Base-by-base conservation (phyloP, 2,113 vertebrate species). In the Columbina picui region DNA sequence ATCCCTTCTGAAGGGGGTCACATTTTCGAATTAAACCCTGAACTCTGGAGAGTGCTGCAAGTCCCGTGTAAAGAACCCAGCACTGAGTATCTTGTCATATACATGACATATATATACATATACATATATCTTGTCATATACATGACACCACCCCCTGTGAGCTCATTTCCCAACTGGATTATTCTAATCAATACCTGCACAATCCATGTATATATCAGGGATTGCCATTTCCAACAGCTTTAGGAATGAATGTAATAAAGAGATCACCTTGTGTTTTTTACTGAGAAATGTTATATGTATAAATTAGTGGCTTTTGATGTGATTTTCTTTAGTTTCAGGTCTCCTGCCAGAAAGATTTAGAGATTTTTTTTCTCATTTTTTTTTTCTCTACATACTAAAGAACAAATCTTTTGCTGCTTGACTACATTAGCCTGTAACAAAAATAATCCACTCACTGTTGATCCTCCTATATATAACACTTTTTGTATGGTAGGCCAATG, bases 401-500 rank as follows among this genome's bases (percentile, higher is more conserved):
- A 70, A 89, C 64, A 84, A 84, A 53, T 60, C 32, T 89, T 94
- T 84, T 8, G 3, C 79, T 94, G 32, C 71, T 65, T 52, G 64
- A 88, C 85, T 94, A 34, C 75, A 74, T 93, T 78, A 92, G n/a
- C 69, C 87, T 91, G 38, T 90, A 93, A 95, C 27, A 92, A 94
- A 94, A 93, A 88, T 81, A 94, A 91, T 91, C 77, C 65, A 77
- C 47, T 84, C 55, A 73, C 45, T 85, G 64, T 71, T n/a, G 30
- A 77, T 87, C 61, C 38, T 90, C 38, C 77, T 50, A 27, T 41
- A 63, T 73, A 10, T 88, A 93, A 96, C 71, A 23, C 41, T 94
- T 97, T 83, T 93, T 94, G 88, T 86, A 95, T 95, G 95, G 87
- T 68, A 63, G n/a, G 41, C 22, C 47, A 93, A 65, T 92, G 93